phyloP scores from a whole-genome alignment of 2,888 invertebrate species.

The Eristalinus sepulchralis region DNA sequence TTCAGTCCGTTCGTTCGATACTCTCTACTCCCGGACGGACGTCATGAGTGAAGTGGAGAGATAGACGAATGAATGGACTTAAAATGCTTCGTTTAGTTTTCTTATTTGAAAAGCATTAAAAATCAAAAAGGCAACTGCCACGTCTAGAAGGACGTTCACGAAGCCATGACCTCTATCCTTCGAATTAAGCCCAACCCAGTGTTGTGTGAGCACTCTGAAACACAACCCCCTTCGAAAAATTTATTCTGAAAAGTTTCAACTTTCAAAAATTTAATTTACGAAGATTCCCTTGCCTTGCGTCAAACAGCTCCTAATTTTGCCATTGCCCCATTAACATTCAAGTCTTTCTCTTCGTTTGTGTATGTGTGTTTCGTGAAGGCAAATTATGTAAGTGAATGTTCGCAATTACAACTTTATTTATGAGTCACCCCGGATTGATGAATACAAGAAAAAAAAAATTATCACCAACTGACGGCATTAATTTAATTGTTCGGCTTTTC shows the following conservation, averaged over 20 bases:
- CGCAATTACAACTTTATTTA: constrained; percentile 59
- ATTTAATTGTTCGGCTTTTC: constrained; percentile 56
- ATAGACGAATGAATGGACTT: constrained; percentile 41
- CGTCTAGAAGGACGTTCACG: constrained; percentile 9
- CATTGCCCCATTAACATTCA: constrained; percentile 37
- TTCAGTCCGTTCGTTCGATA: neutral
- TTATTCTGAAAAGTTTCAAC: constrained; percentile 42
- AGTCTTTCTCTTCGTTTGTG: constrained; percentile 15
- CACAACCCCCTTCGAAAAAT: constrained; percentile 17
- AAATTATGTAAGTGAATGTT: constrained; percentile 34
- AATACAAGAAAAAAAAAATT: constrained; percentile 24
- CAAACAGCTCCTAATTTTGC: constrained; percentile 47
- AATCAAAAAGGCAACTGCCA: constrained; percentile 48
- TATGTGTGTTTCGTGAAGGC: no score
- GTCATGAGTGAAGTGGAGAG: constrained; percentile 14
- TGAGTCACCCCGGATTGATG: constrained; percentile 24
- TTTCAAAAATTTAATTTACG: constrained; percentile 39
- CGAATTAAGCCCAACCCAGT: constrained; percentile 9
- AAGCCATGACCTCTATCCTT: constrained; percentile 24
- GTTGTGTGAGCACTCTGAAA: neutral
- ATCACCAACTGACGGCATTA: constrained; percentile 53
- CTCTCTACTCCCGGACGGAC: constrained; percentile 7
- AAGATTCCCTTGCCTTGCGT: constrained; percentile 30
- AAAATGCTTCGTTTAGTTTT: constrained; percentile 67
- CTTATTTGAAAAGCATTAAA: constrained; percentile 57